Evolutionary conservation across 2,888 invertebrate species (phyloP).

Genomic region (Enchytraeus crypticus): DNA sequence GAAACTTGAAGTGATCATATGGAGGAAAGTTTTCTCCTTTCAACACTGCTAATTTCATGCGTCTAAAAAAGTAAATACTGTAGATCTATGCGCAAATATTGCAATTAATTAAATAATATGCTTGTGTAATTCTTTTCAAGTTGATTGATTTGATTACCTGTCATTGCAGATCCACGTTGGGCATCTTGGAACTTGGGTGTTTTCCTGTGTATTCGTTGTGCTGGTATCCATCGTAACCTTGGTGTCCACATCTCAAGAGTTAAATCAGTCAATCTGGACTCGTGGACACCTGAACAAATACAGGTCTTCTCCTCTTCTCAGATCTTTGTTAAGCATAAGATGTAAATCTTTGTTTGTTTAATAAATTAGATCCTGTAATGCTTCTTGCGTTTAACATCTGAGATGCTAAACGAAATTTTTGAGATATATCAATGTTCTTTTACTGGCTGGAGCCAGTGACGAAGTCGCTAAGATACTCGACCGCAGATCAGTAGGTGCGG

Average conservation of each 20-base stretch:
- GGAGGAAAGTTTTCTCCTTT: no score
- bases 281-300: constrained; percentile 97
- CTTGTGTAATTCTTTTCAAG: neutral
- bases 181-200: constrained; percentile 98
- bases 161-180: constrained; percentile 98
- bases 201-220: constrained; percentile 95
- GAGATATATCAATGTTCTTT: no score
- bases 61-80: no score
- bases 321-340: neutral
- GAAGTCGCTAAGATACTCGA: no score
- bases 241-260: constrained; percentile 98
- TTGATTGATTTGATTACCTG: neutral
- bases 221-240: constrained; percentile 94
- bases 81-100: no score
- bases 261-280: constrained; percentile 93
- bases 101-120: neutral
- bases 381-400: no score
- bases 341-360: neutral
- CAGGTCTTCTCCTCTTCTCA: constrained; percentile 56
- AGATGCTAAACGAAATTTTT: no score
- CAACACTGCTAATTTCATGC: neutral
- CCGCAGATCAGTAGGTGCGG: no score
- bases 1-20: no score
- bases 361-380: no score
- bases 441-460: no score